These are phyloP conservation scores for Spongia lamella DNA, from an alignment of 37 sponge, comb jelly and placozoan species.

Conservation along the genomic window DNA sequence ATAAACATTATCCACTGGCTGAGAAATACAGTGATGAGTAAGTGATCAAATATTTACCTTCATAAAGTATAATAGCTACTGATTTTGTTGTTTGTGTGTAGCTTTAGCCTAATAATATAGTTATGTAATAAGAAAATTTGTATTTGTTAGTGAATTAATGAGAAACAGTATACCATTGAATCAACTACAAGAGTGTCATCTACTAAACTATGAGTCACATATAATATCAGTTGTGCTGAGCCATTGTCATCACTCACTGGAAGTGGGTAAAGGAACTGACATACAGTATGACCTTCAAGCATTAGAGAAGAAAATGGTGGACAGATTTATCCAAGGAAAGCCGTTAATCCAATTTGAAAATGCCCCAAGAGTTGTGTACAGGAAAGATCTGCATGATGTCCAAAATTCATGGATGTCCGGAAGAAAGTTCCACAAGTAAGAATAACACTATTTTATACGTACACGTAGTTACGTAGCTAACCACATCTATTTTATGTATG, in stretches of 20 bases:
- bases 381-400: conserved; percentile 49
- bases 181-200: conserved; percentile 59
- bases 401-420: conserved; percentile 50
- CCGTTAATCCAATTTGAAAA: conserved; percentile 51
- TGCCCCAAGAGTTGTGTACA: conserved; percentile 58
- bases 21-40: conserved; percentile 15
- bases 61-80: neutral
- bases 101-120: no score
- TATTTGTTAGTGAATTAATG: conserved; percentile 1
- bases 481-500: neutral
- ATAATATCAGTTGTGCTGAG: conserved; percentile 65
- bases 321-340: conserved; percentile 77
- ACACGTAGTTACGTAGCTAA: no score
- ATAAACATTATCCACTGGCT: neutral
- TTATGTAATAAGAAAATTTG: neutral
- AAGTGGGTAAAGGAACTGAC: conserved; percentile 62
- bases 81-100: neutral
- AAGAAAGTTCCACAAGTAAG: conserved; percentile 34
- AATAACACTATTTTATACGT: no score
- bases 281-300: conserved; percentile 69
- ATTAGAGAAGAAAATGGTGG: conserved; percentile 81
- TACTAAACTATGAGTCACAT: conserved; percentile 71
- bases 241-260: conserved; percentile 81
- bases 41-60: neutral
- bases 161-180: conserved; percentile 53